Evolutionary conservation across 2,113 vertebrate species (phyloP).

Genomic region (Plotosus lineatus): DNA sequence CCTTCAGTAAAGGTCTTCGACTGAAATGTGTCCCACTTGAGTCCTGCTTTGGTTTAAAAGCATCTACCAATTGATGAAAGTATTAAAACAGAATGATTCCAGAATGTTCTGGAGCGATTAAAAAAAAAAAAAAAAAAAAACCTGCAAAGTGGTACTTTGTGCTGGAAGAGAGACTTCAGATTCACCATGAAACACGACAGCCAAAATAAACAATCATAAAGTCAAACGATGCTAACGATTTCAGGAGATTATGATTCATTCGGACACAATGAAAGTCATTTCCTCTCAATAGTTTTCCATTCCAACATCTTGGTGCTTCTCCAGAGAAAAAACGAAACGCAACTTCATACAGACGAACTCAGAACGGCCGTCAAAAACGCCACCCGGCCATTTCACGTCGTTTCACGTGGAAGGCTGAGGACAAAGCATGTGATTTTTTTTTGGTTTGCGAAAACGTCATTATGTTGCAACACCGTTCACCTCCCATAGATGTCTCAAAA

Average conservation of each 20-base stretch:
- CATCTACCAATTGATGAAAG: background rate
- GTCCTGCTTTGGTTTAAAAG: background rate
- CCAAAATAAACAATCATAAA: background rate
- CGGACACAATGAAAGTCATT: background rate
- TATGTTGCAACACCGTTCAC: slow-evolving; percentile 24
- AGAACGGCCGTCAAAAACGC: background rate
- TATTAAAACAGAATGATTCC: background rate
- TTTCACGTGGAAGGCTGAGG: slow-evolving; percentile 1
- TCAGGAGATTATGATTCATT: slow-evolving; percentile 42
- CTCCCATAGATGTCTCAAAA: slow-evolving; percentile 36
- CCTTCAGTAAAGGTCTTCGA: background rate
- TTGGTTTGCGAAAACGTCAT: slow-evolving; percentile 35
- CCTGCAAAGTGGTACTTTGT: background rate
- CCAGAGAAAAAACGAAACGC: background rate
- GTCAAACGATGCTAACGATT: background rate
- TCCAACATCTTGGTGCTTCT: background rate
- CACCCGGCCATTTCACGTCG: background rate
- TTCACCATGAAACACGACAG: background rate
- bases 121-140: too few relatives aligned
- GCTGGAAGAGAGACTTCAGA: background rate
- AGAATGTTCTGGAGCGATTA: background rate
- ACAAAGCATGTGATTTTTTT: slow-evolving; percentile 10
- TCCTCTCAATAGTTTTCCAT: too few relatives aligned
- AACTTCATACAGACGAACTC: background rate
- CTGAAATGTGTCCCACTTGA: background rate